phyloP scores from a whole-genome alignment of 2,888 invertebrate genomes.

The Andrena dorsata region DNA sequence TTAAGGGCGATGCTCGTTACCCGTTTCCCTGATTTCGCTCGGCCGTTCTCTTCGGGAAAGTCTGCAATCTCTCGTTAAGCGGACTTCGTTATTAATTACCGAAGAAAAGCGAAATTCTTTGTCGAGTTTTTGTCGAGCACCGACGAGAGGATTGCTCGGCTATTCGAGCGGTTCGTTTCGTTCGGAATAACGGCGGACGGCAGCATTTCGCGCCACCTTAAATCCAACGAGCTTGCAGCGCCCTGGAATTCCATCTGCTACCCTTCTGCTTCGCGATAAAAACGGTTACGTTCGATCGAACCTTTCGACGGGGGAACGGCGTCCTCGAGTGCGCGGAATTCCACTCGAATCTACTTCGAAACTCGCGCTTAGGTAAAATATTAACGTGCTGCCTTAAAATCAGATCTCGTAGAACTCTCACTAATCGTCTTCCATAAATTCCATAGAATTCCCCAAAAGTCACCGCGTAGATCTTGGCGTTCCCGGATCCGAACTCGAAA shows the following conservation, averaged over 20 bases:
- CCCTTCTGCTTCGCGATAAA: conserved; percentile 23
- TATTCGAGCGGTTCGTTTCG: conserved; percentile 15
- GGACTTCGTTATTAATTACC: conserved; percentile 60
- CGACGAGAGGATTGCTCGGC: neutral
- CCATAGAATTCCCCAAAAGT: no score
- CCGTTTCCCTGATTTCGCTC: conserved; percentile 58
- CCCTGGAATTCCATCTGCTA: conserved; percentile 25
- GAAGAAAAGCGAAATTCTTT: conserved; percentile 47
- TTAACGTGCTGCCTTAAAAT: no score
- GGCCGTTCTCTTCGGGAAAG: conserved; percentile 11
- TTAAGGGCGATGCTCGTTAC: conserved; percentile 59
- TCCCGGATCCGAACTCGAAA: neutral
- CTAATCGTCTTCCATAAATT: no score
- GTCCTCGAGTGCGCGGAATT: conserved; percentile 52
- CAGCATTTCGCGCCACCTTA: conserved; percentile 12
- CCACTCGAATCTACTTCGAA: conserved; percentile 58
- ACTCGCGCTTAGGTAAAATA: conserved; percentile 13
- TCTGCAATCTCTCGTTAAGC: conserved; percentile 60
- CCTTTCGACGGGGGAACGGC: conserved; percentile 12
- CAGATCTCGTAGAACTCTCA: no score
- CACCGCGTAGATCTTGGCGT: no score
- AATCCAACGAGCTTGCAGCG: neutral
- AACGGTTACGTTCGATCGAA: conserved; percentile 29
- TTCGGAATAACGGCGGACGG: conserved; percentile 1
- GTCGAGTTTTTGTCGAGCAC: neutral